Base-by-base conservation (phyloP, 2,113 vertebrate genomes). In the Zingel zingel region DNA sequence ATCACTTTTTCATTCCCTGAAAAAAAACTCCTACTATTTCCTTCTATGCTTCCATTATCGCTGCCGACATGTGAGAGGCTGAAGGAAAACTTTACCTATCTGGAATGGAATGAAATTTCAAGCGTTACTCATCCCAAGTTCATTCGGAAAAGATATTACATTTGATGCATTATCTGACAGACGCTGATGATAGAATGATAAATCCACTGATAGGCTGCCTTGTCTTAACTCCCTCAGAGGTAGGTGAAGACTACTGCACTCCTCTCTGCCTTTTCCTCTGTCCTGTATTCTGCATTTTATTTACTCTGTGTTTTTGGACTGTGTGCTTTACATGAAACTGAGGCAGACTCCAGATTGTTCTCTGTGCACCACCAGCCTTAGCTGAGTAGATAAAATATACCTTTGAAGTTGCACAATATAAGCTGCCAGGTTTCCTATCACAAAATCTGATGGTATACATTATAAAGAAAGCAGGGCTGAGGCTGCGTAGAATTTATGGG, bases 111-210 rank as follows among this genome's bases (percentile, higher is more conserved):
- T 67, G 30, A 80, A 74, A 87, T 56, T 54, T 84, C 71, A 77
- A 82, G 68, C 58, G 7, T 81, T 54, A 61, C 79, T 91, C 74
- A 73, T 69, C 39, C 15, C 14, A n/a, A 6, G 5, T 76, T 66
- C 64, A 71, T 81, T 76, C 56, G 61, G 77, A 79, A 77, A 58
- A 87, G 56, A 81, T 68, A 78, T 45, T 83, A 62, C 48, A 63
- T 66, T 90, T 90, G 77, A 89, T 14, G 36, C 69, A 84, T 83
- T 81, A 76, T 62, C 74, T 86, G 83, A 84, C 5, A 48, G 68
- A 82, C 8, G n/a, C 18, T 54, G 50, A 64, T 48, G 83, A 71
- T 76, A 51, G 57, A 82, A 61, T 25, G 27, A 80, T 83, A 83
- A 77, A 87, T 81, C 73, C 64, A 36, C 79, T 43, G 69, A 77